Percentiles rank a stretch among this genome's conserved stretches.
Conservation (phyloP, 2,113 vertebrate species). For the Syngnathus typhle region DNA sequence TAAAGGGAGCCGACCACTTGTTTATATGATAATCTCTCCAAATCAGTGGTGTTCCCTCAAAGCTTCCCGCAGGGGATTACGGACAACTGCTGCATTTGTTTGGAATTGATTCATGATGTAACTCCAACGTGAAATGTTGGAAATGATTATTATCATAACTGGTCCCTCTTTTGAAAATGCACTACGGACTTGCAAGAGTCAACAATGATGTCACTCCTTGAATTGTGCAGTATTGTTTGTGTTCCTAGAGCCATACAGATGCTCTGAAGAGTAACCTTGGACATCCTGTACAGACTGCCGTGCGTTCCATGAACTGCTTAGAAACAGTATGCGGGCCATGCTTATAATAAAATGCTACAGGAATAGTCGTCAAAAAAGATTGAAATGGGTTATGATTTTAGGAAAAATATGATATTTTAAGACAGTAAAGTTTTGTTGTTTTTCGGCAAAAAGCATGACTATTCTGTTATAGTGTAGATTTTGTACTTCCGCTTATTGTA, state of each 20-base stretch:
- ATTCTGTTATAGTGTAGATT: no score
- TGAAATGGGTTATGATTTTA: no score
- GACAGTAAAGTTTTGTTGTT: no score
- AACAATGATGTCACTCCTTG: conserved; percentile 61
- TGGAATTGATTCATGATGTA: conserved; percentile 16
- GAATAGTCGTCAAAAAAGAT: background rate
- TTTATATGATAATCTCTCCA: conserved; percentile 13
- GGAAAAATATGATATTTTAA: no score
- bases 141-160: conserved; percentile 7
- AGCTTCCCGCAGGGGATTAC: conserved; percentile 17
- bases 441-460: no score
- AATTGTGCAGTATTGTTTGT: conserved; percentile 38
- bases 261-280: conserved; percentile 42
- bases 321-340: background rate
- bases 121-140: conserved; percentile 18
- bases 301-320: background rate
- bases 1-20: conserved; percentile 7
- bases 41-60: conserved; percentile 18
- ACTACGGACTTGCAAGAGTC: conserved; percentile 51
- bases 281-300: conserved; percentile 44
- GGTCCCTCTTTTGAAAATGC: conserved; percentile 36
- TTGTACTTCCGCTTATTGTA: no score
- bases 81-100: conserved; percentile 26
- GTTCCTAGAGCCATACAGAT: background rate
- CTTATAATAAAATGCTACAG: background rate